Conservation (phyloP, 2,113 vertebrate species). For the Chascanopsetta lugubris region DNA sequence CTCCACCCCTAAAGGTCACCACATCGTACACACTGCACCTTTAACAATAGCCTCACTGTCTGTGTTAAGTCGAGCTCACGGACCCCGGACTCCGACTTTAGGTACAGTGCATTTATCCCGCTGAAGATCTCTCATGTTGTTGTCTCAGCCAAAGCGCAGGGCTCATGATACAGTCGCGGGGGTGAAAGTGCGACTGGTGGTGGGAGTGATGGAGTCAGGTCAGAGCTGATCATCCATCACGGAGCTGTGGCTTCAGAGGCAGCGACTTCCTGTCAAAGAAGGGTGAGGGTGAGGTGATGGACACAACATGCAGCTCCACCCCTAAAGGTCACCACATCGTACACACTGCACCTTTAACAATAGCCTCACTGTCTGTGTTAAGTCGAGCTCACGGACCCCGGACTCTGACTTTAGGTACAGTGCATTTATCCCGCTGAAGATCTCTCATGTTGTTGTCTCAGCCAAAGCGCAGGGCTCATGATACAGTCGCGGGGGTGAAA, state of each 20-base stretch:
- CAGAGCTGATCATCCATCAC: constrained; percentile 10
- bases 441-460: not conserved
- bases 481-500: not conserved
- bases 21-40: too few species aligned
- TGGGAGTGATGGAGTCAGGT: not conserved
- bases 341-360: not conserved
- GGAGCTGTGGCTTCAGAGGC: not conserved
- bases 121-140: not conserved
- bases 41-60: not conserved
- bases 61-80: too few species aligned
- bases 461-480: not conserved
- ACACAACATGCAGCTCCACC: too few species aligned
- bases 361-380: not conserved
- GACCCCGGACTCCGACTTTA: too few species aligned
- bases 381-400: too few species aligned
- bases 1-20: too few species aligned
- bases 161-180: not conserved
- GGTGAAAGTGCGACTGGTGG: not conserved
- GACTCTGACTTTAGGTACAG: not conserved
- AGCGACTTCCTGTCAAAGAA: constrained; percentile 8
- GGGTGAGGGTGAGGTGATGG: too few species aligned
- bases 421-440: not conserved
- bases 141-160: not conserved
- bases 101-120: not conserved
- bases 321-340: too few species aligned